Evolutionary conservation across 2,888 invertebrate species (phyloP).

Genomic region (Drosophila sordidapex): DNA sequence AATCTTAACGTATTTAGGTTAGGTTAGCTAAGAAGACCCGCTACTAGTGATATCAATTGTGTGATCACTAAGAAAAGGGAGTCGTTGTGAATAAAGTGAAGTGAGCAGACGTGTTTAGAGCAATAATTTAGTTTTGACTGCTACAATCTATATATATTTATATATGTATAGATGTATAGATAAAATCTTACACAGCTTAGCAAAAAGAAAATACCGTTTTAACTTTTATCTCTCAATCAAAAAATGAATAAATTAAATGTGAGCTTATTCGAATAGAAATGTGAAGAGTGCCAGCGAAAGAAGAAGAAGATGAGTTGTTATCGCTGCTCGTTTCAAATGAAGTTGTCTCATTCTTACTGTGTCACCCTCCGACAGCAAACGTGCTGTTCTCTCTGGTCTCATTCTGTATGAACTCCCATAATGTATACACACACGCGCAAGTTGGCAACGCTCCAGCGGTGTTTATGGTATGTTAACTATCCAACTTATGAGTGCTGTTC

Average conservation of each 20-base stretch:
- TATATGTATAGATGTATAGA: too few relatives aligned
- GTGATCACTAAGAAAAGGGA: too few relatives aligned
- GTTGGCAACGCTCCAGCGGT: conserved; percentile 37
- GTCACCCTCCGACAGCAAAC: not conserved
- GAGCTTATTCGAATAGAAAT: not conserved
- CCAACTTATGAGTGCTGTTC: conserved; percentile 45
- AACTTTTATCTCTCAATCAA: not conserved
- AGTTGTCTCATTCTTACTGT: not conserved
- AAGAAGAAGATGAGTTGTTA: not conserved
- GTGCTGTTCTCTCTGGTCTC: not conserved
- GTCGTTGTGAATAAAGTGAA: too few relatives aligned
- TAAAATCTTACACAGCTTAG: too few relatives aligned
- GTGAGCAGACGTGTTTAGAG: too few relatives aligned
- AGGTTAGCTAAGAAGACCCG: not conserved
- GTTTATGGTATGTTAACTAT: conserved; percentile 57
- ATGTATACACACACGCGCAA: not conserved
- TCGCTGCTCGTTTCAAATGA: not conserved
- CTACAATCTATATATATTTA: too few relatives aligned
- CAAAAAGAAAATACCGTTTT: too few relatives aligned
- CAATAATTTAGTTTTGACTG: too few relatives aligned
- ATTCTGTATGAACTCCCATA: not conserved
- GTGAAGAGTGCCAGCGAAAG: not conserved
- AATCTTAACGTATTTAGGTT: not conserved
- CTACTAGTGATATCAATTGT: too few relatives aligned
- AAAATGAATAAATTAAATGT: not conserved